Conservation (phyloP, 2,888 invertebrate species). For the Drosophila demipolita region DNA sequence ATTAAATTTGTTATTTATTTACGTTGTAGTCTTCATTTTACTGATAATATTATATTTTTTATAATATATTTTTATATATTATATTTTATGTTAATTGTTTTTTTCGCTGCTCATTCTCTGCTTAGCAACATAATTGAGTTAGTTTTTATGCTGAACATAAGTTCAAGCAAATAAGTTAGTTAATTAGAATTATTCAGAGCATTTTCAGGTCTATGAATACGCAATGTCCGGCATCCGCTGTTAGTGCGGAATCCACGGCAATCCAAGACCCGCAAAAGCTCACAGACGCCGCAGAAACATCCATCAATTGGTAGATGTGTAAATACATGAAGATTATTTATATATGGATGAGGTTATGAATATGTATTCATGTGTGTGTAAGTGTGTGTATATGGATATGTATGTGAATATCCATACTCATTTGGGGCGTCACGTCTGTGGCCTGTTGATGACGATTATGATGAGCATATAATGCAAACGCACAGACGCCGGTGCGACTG, state of each 20-base stretch:
- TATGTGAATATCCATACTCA: conserved; percentile 52
- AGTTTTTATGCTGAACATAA: neutral
- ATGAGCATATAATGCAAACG: conserved; percentile 41
- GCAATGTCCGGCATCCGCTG: conserved; percentile 46
- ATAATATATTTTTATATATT: no score
- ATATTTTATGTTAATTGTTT: neutral
- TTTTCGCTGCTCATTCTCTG: neutral
- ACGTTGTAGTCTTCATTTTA: accelerated
- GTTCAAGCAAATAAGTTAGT: conserved; percentile 34
- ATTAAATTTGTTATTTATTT: neutral
- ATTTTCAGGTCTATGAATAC: conserved; percentile 64
- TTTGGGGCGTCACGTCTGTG: conserved; percentile 68
- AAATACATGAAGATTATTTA: conserved; percentile 25
- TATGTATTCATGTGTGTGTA: conserved; percentile 28
- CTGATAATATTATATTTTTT: no score
- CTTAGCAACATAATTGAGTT: neutral
- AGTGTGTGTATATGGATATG: no score
- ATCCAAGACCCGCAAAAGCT: conserved; percentile 20
- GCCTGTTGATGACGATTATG: conserved; percentile 62
- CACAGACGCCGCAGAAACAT: conserved; percentile 44
- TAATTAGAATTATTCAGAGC: conserved; percentile 74
- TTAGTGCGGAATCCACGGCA: conserved; percentile 4
- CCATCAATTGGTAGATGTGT: conserved; percentile 44
- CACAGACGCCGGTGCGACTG: conserved; percentile 21
- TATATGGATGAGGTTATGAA: conserved; percentile 9